These are phyloP conservation scores for Pitangus sulphuratus DNA, from an alignment of 2,797 vertebrate species.

Conservation along the genomic window DNA sequence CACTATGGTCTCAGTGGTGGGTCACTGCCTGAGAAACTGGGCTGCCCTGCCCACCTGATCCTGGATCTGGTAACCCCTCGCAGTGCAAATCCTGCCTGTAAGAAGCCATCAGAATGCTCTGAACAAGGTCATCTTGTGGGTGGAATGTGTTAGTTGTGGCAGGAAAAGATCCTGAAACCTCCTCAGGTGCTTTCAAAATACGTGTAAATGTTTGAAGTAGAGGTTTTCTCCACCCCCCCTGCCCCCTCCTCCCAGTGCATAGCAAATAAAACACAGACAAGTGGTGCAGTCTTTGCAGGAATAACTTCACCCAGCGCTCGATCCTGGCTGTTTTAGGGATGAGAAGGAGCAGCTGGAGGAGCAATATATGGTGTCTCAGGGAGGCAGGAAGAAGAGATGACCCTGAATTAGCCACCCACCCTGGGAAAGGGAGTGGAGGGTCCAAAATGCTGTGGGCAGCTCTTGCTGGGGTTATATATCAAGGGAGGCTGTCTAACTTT, in stretches of 20 bases:
- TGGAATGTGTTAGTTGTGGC: not conserved
- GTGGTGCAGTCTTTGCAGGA: not conserved
- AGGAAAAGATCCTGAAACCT: not conserved
- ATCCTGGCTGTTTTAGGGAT: not conserved
- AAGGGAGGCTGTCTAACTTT: not conserved
- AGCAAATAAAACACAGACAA: not conserved
- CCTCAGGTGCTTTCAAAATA: not conserved
- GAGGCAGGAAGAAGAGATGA: not conserved
- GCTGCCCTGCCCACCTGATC: not conserved
- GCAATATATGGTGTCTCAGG: rapidly evolving
- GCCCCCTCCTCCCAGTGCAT: not conserved
- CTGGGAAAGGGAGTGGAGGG: not conserved
- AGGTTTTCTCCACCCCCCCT: not conserved
- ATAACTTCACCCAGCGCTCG: not conserved
- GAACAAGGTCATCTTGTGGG: not conserved
- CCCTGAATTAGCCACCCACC: not conserved
- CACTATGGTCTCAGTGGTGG: rapidly evolving
- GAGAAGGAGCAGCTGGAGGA: not conserved
- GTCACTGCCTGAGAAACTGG: not conserved
- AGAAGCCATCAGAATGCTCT: rapidly evolving
- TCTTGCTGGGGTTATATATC: not conserved
- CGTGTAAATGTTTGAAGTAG: not conserved
- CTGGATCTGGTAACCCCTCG: rapidly evolving
- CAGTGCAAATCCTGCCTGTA: not conserved
- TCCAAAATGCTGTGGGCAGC: not conserved